phyloP scores from a whole-genome alignment of 1,140 invertebrate species.

The Galendromus occidentalis region DNA sequence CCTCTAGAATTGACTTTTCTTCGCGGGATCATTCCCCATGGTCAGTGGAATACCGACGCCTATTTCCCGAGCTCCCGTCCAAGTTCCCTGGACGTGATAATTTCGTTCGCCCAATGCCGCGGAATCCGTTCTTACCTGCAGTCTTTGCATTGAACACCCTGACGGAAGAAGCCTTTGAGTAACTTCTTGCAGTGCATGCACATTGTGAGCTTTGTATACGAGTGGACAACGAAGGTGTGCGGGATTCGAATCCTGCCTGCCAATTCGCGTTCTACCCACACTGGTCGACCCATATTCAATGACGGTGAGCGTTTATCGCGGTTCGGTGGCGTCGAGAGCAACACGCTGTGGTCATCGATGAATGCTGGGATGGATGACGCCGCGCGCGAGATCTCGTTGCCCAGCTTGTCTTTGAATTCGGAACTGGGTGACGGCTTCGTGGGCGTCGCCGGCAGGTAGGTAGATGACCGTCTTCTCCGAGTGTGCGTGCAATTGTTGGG shows the following conservation, averaged over 20 bases:
- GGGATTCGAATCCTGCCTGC: constrained; percentile 58
- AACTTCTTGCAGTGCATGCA: constrained; percentile 90
- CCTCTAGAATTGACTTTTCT: too few relatives aligned
- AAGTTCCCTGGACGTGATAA: too few relatives aligned
- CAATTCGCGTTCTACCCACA: constrained; percentile 51
- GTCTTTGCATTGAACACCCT: constrained; percentile 81
- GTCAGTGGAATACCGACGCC: not conserved
- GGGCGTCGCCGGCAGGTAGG: constrained; percentile 17
- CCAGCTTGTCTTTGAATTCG: constrained; percentile 10
- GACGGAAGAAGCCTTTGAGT: constrained; percentile 81
- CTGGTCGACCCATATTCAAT: constrained; percentile 42
- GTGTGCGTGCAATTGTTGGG: constrained; percentile 75
- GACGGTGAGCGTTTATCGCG: constrained; percentile 42
- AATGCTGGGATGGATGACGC: constrained; percentile 7
- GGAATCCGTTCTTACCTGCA: constrained; percentile 15
- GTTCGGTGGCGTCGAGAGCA: constrained; percentile 21
- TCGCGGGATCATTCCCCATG: too few relatives aligned
- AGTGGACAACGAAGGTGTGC: constrained; percentile 53
- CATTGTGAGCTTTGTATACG: constrained; percentile 80
- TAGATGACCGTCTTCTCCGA: constrained; percentile 27
- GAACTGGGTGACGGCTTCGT: constrained; percentile 9
- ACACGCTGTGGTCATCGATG: constrained; percentile 4
- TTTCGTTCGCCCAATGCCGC: not conserved
- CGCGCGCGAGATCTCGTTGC: not conserved
- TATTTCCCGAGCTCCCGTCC: not conserved